Base-by-base conservation (phyloP, 2,113 vertebrate genomes). In the Cheirogaleus medius region DNA sequence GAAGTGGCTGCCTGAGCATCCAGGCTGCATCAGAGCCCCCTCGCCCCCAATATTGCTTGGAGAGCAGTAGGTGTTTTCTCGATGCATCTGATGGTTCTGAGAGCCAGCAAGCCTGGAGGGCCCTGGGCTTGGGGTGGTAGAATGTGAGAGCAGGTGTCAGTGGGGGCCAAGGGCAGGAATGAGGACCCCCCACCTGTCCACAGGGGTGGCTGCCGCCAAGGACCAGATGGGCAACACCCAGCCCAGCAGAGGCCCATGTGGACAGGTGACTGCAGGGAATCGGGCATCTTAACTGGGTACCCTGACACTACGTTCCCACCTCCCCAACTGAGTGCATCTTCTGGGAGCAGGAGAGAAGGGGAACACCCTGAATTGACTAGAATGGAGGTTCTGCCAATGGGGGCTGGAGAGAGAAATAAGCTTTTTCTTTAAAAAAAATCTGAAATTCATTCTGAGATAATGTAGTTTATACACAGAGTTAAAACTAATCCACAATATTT, bases 251-350 rank as follows among this genome's bases (percentile, higher is more conserved):
- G 15, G 71, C 71, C 29, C 10, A 5, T 7, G 13, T 90, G 49
- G 49, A 29, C 73, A 88, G 44, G 83, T 42, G 84, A 13, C 32
- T 32, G 0, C 7, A 20, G 39, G 69, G 73, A n/a, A 39, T 20
- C 27, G 29, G n/a, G 25, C 3, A 0, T n/a, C 3, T 7, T 20
- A 14, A 27, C 32, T 0, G n/a, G 23, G 39, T 66, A 49, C 64
- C n/a, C 71, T 68, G 73, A 37, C 4, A 3, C 9, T 18, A 14
- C 13, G 4, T 11, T 32, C 13, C 6, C 42, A 8, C 17, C 8
- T 27, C 27, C 18, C 52, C 8, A 14, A 17, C 1, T 8, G 5
- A 20, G 71, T 5, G 12, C 29, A 49, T 10, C 42, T 12, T 69
- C 42, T 44, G 37, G 27, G 29, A n/a, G 23, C 76, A 66, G 64